A percentile compares a stretch with the other conserved stretches of the same genome.
phyloP scores from a whole-genome alignment of 2,113 vertebrate species.

The Etheostoma cragini region DNA sequence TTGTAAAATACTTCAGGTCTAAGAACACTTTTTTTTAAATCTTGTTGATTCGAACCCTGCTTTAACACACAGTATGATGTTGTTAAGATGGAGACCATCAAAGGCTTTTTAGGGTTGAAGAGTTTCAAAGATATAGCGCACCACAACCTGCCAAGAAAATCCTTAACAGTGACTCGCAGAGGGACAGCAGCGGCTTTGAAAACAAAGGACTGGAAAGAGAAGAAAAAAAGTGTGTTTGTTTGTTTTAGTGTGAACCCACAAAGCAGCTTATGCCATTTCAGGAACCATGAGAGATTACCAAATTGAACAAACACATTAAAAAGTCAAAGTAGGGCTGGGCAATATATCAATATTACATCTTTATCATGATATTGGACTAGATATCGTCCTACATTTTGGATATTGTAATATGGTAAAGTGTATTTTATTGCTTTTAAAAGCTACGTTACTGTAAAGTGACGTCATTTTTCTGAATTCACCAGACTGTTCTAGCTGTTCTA shows the following conservation, averaged over 20 bases:
- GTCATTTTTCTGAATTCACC: too few species aligned
- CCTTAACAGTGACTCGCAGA: background rate
- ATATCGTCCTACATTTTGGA: too few species aligned
- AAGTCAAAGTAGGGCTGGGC: constrained; percentile 14
- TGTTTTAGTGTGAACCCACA: constrained; percentile 8
- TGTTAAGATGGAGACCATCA: background rate
- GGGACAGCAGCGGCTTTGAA: constrained; percentile 11
- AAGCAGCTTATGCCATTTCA: constrained; percentile 26
- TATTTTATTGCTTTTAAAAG: too few species aligned
- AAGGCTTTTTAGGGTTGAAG: background rate
- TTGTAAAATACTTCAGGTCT: background rate
- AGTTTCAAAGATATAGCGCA: background rate
- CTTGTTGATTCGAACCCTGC: background rate
- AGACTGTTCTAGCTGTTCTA: too few species aligned
- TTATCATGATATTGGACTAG: too few species aligned
- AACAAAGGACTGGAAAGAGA: background rate
- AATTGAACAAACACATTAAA: constrained; percentile 21
- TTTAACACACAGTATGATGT: background rate
- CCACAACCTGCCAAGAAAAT: background rate
- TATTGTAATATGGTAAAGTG: too few species aligned
- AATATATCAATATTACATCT: too few species aligned
- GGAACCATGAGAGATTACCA: constrained; percentile 9
- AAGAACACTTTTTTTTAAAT: background rate
- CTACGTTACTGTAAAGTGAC: too few species aligned
- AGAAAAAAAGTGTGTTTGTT: background rate